Evolutionary conservation across 2,888 invertebrate genomes (phyloP).

Genomic region (Neoitamus cyanurus): DNA sequence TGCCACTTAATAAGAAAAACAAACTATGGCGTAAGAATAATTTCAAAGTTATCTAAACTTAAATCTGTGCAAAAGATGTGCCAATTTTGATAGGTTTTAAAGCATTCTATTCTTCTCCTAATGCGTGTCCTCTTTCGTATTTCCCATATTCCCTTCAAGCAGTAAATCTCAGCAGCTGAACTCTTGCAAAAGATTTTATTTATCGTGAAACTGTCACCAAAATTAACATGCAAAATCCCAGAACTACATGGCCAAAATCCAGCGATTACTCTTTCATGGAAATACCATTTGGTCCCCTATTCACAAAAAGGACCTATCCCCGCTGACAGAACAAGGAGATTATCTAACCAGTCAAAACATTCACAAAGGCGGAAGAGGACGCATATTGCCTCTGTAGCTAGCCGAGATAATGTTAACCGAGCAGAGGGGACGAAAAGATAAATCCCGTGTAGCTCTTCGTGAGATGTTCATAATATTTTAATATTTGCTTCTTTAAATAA

Average conservation of each 20-base stretch:
- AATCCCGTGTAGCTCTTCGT: not conserved
- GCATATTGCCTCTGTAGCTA: not conserved
- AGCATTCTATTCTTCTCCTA: not conserved
- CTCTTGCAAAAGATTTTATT: not conserved
- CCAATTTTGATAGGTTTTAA: not conserved
- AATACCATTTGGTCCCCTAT: not conserved
- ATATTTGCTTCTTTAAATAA: not conserved
- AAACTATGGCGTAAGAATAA: too few species aligned
- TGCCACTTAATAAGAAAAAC: too few species aligned
- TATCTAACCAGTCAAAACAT: constrained; percentile 1
- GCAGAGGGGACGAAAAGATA: not conserved
- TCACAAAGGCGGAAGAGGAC: not conserved
- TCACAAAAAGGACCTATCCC: not conserved
- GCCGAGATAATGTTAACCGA: not conserved
- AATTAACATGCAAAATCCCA: constrained; percentile 4
- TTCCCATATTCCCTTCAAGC: not conserved
- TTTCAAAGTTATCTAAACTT: too few species aligned
- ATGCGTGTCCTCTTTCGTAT: not conserved
- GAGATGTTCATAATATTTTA: not conserved
- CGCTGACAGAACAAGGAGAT: constrained; percentile 1
- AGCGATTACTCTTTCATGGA: constrained; percentile 15
- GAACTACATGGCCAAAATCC: not conserved
- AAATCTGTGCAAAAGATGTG: too few species aligned
- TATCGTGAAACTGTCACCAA: constrained; percentile 6
- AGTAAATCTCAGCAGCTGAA: constrained; percentile 1